Conservation (phyloP, 2,797 vertebrate genomes). For the Protonibea diacanthus region DNA sequence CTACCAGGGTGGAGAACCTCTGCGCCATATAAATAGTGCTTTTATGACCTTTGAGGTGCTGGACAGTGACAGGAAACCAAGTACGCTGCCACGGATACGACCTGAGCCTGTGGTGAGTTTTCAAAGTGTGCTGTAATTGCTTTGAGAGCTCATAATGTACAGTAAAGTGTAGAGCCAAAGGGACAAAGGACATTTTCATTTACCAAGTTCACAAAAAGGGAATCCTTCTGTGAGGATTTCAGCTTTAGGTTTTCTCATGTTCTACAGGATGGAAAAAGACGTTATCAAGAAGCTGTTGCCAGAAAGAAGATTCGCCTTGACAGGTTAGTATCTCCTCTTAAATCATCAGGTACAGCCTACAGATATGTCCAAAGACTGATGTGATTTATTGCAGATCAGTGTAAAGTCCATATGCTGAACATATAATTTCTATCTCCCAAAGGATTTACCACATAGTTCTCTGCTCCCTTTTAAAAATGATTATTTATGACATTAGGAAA, state of each 20-base stretch:
- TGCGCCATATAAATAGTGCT: constrained; percentile 95
- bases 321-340: constrained; percentile 80
- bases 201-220: not conserved
- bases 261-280: constrained; percentile 92
- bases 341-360: not conserved
- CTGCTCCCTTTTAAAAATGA: not conserved
- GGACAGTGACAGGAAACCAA: constrained; percentile 86
- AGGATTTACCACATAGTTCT: not conserved
- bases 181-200: not conserved
- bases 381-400: not conserved
- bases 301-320: constrained; percentile 96
- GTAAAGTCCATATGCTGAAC: constrained; percentile 2
- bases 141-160: not conserved
- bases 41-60: constrained; percentile 98
- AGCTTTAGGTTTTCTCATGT: not conserved
- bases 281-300: constrained; percentile 94
- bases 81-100: constrained; percentile 88
- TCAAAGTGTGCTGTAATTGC: not conserved
- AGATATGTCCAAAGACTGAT: not conserved
- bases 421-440: not conserved
- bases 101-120: constrained; percentile 92
- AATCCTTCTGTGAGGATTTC: constrained; percentile 1
- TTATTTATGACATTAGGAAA: not conserved
- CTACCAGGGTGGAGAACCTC: constrained; percentile 89
- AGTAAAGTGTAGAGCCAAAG: not conserved